phyloP scores from a whole-genome alignment of 2,797 vertebrate species.

The Zenarchopterus dispar region DNA sequence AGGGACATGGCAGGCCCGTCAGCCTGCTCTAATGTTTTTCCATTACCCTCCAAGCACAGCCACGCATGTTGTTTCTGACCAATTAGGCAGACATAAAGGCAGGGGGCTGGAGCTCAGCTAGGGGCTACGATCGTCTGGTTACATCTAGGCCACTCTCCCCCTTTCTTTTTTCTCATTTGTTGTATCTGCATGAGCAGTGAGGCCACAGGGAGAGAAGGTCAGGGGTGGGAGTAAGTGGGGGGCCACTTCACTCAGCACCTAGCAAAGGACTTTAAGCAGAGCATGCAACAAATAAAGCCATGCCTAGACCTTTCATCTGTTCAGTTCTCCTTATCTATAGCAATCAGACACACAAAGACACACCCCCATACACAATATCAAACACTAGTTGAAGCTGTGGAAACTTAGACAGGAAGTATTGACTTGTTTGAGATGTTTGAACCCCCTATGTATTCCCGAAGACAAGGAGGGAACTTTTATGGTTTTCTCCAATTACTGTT shows the following conservation, averaged over 20 bases:
- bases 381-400: not conserved
- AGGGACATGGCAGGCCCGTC: constrained; percentile 32
- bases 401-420: too few relatives aligned
- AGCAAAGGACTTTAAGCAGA: constrained; percentile 46
- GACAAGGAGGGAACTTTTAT: not conserved
- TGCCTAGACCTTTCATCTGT: constrained; percentile 49
- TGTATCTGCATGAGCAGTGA: constrained; percentile 40
- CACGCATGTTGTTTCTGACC: constrained; percentile 73
- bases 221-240: not conserved
- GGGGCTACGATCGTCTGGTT: constrained; percentile 60
- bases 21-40: constrained; percentile 48
- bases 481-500: too few relatives aligned
- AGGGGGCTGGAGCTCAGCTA: constrained; percentile 56
- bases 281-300: constrained; percentile 51
- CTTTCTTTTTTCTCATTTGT: constrained; percentile 42
- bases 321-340: constrained; percentile 34
- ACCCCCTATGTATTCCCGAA: not conserved
- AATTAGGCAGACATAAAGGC: constrained; percentile 79
- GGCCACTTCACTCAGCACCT: constrained; percentile 38
- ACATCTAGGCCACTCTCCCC: constrained; percentile 67
- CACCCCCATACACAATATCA: not conserved
- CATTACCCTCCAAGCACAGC: constrained; percentile 56
- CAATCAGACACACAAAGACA: constrained; percentile 4
- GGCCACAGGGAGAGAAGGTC: constrained; percentile 12
- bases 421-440: too few relatives aligned